Conservation (phyloP, 2,797 vertebrate genomes). For the Alosa sapidissima region DNA sequence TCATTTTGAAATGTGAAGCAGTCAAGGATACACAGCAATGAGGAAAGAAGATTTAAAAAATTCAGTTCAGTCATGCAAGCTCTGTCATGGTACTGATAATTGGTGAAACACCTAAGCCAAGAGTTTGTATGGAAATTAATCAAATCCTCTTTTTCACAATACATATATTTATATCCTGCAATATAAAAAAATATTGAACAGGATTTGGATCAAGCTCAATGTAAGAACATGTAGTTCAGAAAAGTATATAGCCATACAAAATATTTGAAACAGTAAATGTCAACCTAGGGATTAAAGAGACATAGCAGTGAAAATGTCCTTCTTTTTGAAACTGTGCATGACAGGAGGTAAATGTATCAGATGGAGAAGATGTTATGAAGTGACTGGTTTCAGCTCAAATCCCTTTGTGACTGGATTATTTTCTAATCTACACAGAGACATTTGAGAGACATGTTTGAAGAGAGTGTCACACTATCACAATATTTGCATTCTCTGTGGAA, state of each 20-base stretch:
- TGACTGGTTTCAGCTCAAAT: conserved; percentile 59
- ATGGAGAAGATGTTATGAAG: conserved; percentile 52
- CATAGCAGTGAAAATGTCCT: conserved; percentile 51
- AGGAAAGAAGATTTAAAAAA: conserved; percentile 40
- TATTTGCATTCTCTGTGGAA: neutral
- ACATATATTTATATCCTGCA: neutral
- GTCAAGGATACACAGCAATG: conserved; percentile 72
- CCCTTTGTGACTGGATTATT: conserved; percentile 58
- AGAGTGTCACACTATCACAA: neutral
- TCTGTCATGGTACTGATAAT: neutral
- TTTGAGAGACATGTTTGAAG: conserved; percentile 18
- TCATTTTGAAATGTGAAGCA: conserved; percentile 75
- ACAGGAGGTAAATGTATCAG: conserved; percentile 53
- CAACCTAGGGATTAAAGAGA: neutral
- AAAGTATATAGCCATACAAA: neutral
- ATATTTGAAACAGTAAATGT: neutral
- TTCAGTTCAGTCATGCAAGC: neutral
- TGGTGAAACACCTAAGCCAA: neutral
- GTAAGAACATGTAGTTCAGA: neutral
- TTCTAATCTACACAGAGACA: conserved; percentile 19
- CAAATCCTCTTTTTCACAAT: neutral
- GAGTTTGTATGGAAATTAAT: neutral
- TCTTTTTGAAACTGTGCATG: conserved; percentile 47
- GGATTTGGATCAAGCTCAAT: neutral
- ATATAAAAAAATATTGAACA: neutral